phyloP scores from a whole-genome alignment of 2,888 invertebrate species.

The Trichogramma evanescens region DNA sequence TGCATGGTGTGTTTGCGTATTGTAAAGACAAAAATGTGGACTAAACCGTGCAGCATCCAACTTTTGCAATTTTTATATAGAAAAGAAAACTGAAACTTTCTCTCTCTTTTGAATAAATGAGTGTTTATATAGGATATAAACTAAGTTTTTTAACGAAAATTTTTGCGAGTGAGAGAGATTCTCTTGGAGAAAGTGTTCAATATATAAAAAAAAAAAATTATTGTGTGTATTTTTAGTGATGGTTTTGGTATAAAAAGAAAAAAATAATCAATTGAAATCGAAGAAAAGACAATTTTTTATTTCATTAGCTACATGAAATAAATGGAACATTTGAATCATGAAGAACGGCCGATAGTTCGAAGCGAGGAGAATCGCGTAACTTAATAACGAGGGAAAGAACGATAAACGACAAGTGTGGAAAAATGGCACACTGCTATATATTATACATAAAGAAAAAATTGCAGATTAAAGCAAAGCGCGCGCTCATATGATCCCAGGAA shows the following conservation, averaged over 20 bases:
- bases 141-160: conserved; percentile 15
- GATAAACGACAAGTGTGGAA: neutral
- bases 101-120: too few relatives aligned
- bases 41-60: too few relatives aligned
- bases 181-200: too few relatives aligned
- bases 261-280: conserved; percentile 21
- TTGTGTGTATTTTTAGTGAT: conserved; percentile 13
- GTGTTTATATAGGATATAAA: neutral
- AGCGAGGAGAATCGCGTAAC: too few relatives aligned
- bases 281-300: conserved; percentile 34
- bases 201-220: neutral
- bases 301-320: conserved; percentile 20
- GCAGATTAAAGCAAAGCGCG: conserved; percentile 9
- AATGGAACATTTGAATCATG: too few relatives aligned
- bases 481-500: conserved; percentile 12
- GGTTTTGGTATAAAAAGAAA: conserved; percentile 2
- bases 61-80: too few relatives aligned
- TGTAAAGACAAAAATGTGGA: too few relatives aligned
- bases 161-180: conserved; percentile 1
- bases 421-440: conserved; percentile 16
- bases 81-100: too few relatives aligned
- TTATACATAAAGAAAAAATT: conserved; percentile 13
- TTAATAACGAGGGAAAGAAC: too few relatives aligned
- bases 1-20: too few relatives aligned
- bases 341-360: too few relatives aligned